Base-by-base conservation (phyloP, 2,797 vertebrate species). In the Huso huso region DNA sequence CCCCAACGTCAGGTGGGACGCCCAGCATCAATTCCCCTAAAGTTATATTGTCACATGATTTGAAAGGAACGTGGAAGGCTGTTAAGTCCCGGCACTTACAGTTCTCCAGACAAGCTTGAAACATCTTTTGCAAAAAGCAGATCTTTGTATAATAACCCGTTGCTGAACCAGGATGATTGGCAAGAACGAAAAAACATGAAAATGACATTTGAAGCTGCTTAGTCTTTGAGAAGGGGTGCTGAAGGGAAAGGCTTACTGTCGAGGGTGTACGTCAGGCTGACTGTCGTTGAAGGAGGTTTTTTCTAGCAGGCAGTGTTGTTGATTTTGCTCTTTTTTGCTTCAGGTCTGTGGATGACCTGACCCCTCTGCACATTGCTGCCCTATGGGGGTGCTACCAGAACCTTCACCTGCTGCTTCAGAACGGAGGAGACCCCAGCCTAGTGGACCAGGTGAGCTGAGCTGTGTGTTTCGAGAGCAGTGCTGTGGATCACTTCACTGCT, bases 361-460 rank as follows among this genome's bases (percentile, higher is more conserved):
- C 86, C 1, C 91, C 91, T 0, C 71, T 91, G 69, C 94, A 92
- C 1, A 82, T 96, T 10, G 86, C 94, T 48, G 85, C 88, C 0
- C 76, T 90, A 48, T 91, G 92, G 93, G 92, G 94, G 7, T 92
- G 92, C 73, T 79, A 73, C 68, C 78, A 86, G 59, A 88, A 91
- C 73, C 76, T 93, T 59, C 78, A 89, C 64, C 77, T 91, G 48
- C 85, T 94, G 23, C 80, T 92, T 74, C 81, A 76, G 55, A 86
- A 80, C 49, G 87, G 93, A 73, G 92, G 87, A 1, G 81, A 93
- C 69, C 85, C 88, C 0, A 76, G 71, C 51, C 77, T 84, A 2
- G 75, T 75, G 71, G 89, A 93, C 67, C 86, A 89, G 84, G 95
- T 95, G 62, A 73, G 75, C 49, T 48, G 49, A 12, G 48, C 4